phyloP scores from a whole-genome alignment of 2,113 vertebrate species.

The Caranx ignobilis region DNA sequence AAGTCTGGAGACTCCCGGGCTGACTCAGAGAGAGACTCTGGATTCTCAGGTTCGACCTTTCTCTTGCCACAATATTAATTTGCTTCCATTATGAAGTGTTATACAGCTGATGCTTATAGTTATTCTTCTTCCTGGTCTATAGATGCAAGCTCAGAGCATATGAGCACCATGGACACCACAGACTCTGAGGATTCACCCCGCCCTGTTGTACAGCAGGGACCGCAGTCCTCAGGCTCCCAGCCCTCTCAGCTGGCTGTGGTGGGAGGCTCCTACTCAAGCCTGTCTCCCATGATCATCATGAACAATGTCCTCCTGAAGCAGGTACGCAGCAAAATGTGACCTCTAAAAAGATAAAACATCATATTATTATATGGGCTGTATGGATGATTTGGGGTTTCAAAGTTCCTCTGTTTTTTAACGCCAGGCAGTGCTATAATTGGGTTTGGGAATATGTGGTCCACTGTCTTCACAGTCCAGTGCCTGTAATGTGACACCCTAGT shows the following conservation, averaged over 20 bases:
- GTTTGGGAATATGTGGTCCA: neutral
- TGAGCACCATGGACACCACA: slow-evolving; percentile 85
- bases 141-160: slow-evolving; percentile 91
- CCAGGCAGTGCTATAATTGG: neutral
- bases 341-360: neutral
- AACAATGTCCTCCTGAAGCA: slow-evolving; percentile 94
- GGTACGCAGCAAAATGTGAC: slow-evolving; percentile 75
- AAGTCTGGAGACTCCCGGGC: slow-evolving; percentile 58
- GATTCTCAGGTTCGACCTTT: slow-evolving; percentile 89
- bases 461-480: neutral
- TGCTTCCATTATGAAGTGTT: neutral
- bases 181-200: slow-evolving; percentile 84
- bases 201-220: slow-evolving; percentile 64
- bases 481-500: too few relatives aligned
- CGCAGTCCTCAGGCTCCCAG: slow-evolving; percentile 59
- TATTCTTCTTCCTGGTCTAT: slow-evolving; percentile 27
- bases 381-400: neutral
- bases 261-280: slow-evolving; percentile 81
- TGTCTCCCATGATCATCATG: slow-evolving; percentile 93
- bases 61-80: neutral
- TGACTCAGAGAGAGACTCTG: slow-evolving; percentile 93
- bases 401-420: neutral
- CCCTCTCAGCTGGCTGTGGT: slow-evolving; percentile 76
- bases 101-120: neutral
- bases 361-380: neutral